Evolutionary conservation across 1,140 invertebrate species (phyloP).

Genomic region (Lasioglossum albipes): DNA sequence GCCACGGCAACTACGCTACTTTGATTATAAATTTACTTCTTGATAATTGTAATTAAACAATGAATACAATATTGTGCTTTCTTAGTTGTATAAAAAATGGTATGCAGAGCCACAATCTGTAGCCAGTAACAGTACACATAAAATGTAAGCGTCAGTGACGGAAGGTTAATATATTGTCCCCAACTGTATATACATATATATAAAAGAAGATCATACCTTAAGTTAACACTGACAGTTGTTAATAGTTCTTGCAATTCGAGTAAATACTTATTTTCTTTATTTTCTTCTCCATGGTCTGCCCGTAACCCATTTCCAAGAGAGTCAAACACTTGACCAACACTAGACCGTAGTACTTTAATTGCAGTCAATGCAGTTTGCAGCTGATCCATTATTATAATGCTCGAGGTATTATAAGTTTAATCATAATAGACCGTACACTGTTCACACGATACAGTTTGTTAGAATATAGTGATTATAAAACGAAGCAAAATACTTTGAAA

Average conservation of each 20-base stretch:
- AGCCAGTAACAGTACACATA: too few relatives aligned
- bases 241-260: conserved; percentile 89
- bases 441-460: background rate
- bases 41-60: too few relatives aligned
- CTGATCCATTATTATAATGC: conserved; percentile 81
- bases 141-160: too few relatives aligned
- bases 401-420: background rate
- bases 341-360: conserved; percentile 88
- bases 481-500: background rate
- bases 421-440: background rate
- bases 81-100: too few relatives aligned
- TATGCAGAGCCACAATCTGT: too few relatives aligned
- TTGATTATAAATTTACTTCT: too few relatives aligned
- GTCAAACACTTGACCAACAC: conserved; percentile 91
- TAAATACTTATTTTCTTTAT: conserved; percentile 89
- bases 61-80: too few relatives aligned
- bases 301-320: conserved; percentile 88
- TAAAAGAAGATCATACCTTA: conserved; percentile 80
- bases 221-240: conserved; percentile 86
- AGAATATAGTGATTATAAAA: background rate
- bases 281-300: conserved; percentile 88
- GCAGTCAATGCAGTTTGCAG: conserved; percentile 87
- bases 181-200: too few relatives aligned
- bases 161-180: too few relatives aligned
- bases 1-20: too few relatives aligned